Conservation (phyloP, 2,113 vertebrate species). For the Elephantulus edwardii region DNA sequence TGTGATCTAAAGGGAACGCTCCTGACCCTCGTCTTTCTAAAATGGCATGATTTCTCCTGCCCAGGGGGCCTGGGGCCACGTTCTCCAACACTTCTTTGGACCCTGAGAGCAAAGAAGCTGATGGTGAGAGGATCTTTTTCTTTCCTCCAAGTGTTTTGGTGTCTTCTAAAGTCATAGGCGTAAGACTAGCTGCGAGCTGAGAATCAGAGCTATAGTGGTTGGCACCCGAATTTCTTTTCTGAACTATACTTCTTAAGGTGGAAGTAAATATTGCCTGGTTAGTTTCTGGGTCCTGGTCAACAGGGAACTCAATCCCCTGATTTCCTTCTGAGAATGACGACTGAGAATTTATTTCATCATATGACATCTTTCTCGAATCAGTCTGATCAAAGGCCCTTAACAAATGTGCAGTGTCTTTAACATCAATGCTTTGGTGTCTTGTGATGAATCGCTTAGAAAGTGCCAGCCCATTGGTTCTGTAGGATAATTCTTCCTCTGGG, state of each 20-base stretch:
- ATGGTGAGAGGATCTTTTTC: conserved; percentile 84
- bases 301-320: conserved; percentile 74
- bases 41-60: conserved; percentile 79
- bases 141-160: conserved; percentile 82
- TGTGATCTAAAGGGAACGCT: conserved; percentile 85
- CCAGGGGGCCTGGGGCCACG: conserved; percentile 55
- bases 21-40: conserved; percentile 87
- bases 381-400: conserved; percentile 83
- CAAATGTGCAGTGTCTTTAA: conserved; percentile 86
- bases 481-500: conserved; percentile 84
- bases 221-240: conserved; percentile 86
- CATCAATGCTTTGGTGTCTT: conserved; percentile 88
- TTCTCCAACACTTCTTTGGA: conserved; percentile 87
- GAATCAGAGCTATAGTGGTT: conserved; percentile 92
- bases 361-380: conserved; percentile 86
- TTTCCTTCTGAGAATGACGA: conserved; percentile 83
- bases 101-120: conserved; percentile 82
- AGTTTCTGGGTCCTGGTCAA: conserved; percentile 82
- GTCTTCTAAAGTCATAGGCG: conserved; percentile 70
- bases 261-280: conserved; percentile 86
- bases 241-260: conserved; percentile 87
- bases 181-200: conserved; percentile 82
- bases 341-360: conserved; percentile 85
- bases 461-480: conserved; percentile 79
- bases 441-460: conserved; percentile 81